These are phyloP conservation scores for Polylopha cassiicola DNA, from an alignment of 2,888 invertebrate genomes.

Conservation along the genomic window DNA sequence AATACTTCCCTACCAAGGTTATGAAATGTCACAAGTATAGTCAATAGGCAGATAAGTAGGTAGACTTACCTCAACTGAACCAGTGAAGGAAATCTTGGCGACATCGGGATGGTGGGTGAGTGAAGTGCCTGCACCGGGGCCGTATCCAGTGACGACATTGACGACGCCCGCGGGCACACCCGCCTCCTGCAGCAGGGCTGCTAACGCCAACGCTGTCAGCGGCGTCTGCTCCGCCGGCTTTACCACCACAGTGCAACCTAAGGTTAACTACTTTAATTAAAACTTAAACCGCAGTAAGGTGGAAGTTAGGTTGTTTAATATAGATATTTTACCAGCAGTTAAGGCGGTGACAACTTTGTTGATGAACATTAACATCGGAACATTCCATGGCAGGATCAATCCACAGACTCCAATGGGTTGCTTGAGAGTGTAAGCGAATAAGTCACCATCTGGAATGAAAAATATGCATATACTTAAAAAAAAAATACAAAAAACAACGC, in stretches of 20 bases:
- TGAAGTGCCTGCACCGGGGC: slow-evolving; percentile 84
- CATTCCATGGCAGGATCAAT: slow-evolving; percentile 95
- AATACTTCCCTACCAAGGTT: too few species aligned
- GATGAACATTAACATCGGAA: slow-evolving; percentile 89
- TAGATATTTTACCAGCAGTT: slow-evolving; percentile 52
- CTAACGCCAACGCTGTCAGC: slow-evolving; percentile 89
- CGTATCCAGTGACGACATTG: slow-evolving; percentile 92
- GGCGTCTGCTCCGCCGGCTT: slow-evolving; percentile 97
- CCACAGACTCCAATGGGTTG: slow-evolving; percentile 84
- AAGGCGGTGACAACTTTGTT: slow-evolving; percentile 91
- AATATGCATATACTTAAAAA: background rate
- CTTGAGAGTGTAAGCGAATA: slow-evolving; percentile 81
- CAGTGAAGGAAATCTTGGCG: slow-evolving; percentile 89
- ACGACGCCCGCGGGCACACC: slow-evolving; percentile 94
- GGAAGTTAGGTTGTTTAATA: background rate
- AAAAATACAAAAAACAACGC: slow-evolving; percentile 4
- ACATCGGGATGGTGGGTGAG: slow-evolving; percentile 84
- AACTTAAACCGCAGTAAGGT: slow-evolving; percentile 11
- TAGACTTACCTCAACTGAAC: slow-evolving; percentile 47
- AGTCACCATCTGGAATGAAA: slow-evolving; percentile 78
- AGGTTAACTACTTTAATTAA: background rate
- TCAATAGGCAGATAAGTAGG: too few species aligned
- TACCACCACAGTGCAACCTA: slow-evolving; percentile 87
- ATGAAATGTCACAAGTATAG: too few species aligned
- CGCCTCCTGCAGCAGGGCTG: slow-evolving; percentile 88